phyloP scores from a whole-genome alignment of 2,888 invertebrate genomes.

The Frankliniella fusca region DNA sequence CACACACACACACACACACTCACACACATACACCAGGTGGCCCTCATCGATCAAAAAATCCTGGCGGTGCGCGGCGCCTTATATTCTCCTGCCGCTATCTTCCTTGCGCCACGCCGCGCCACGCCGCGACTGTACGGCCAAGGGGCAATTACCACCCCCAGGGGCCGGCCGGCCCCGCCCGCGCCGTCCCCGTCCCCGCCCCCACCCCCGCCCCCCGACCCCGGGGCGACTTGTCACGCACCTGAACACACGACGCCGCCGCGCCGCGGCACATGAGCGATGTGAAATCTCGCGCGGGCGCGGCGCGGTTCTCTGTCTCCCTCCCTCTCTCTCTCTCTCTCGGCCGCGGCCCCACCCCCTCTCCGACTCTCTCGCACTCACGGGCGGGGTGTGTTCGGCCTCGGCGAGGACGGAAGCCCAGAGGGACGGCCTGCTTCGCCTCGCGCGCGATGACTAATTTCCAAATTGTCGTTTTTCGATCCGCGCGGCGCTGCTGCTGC shows the following conservation, averaged over 20 bases:
- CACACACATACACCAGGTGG: background rate
- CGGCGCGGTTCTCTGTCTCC: too few relatives aligned
- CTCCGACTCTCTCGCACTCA: background rate
- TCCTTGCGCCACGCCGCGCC: background rate
- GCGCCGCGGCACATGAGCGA: conserved; percentile 8
- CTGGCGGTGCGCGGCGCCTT: too few relatives aligned
- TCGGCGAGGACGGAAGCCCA: background rate
- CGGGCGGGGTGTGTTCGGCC: background rate
- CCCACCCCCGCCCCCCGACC: background rate
- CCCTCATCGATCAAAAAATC: conserved; percentile 5
- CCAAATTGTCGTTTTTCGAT: conserved; percentile 23
- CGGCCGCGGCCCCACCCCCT: too few relatives aligned
- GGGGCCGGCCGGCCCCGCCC: background rate
- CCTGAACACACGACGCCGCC: background rate
- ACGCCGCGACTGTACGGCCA: background rate
- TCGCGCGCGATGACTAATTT: conserved; percentile 11
- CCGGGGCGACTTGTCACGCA: conserved; percentile 4
- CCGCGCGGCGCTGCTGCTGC: background rate
- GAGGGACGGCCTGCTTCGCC: background rate
- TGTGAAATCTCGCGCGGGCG: background rate
- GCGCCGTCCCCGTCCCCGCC: background rate
- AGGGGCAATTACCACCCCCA: conserved; percentile 5
- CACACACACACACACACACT: background rate
- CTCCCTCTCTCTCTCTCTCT: too few relatives aligned
- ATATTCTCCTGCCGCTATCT: background rate